phyloP scores from a whole-genome alignment of 2,797 vertebrate genomes.

The Acomys russatus region DNA sequence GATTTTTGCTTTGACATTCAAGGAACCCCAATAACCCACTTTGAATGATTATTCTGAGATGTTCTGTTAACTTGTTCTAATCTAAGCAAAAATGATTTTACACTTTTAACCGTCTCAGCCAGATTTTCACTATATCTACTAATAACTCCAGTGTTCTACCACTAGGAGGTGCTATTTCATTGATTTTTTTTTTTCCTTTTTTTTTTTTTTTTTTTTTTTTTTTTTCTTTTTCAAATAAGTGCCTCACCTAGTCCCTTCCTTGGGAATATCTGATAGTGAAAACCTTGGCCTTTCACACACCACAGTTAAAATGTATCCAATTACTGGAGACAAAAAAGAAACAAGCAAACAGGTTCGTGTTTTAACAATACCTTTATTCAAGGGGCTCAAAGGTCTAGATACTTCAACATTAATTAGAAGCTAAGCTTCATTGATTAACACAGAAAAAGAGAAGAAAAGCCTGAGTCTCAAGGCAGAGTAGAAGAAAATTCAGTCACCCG shows the following conservation, averaged over 20 bases:
- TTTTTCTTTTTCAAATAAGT: neutral
- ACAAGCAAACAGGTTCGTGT: slow-evolving; percentile 16
- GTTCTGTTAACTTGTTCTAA: slow-evolving; percentile 59
- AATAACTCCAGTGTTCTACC: slow-evolving; percentile 63
- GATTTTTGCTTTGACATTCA: slow-evolving; percentile 70
- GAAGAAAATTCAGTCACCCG: slow-evolving; percentile 77
- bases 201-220: neutral
- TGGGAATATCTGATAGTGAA: slow-evolving; percentile 5
- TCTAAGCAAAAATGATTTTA: slow-evolving; percentile 63
- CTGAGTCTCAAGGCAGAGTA: slow-evolving; percentile 69
- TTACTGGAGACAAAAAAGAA: slow-evolving; percentile 75
- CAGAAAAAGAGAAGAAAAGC: slow-evolving; percentile 48
- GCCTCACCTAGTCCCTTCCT: neutral
- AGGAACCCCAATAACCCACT: slow-evolving; percentile 64
- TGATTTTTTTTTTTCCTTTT: slow-evolving; percentile 58
- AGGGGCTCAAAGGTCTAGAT: slow-evolving; percentile 62
- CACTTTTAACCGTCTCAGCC: neutral
- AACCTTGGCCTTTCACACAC: slow-evolving; percentile 56
- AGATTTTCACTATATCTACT: neutral
- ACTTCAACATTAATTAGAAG: slow-evolving; percentile 80
- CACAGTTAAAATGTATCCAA: slow-evolving; percentile 69
- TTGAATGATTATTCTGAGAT: slow-evolving; percentile 74
- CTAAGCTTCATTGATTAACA: slow-evolving; percentile 73
- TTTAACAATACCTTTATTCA: slow-evolving; percentile 65
- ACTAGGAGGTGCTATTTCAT: slow-evolving; percentile 85